Evolutionary conservation across 2,888 invertebrate genomes (phyloP).

Genomic region (Bellardia bayeri): DNA sequence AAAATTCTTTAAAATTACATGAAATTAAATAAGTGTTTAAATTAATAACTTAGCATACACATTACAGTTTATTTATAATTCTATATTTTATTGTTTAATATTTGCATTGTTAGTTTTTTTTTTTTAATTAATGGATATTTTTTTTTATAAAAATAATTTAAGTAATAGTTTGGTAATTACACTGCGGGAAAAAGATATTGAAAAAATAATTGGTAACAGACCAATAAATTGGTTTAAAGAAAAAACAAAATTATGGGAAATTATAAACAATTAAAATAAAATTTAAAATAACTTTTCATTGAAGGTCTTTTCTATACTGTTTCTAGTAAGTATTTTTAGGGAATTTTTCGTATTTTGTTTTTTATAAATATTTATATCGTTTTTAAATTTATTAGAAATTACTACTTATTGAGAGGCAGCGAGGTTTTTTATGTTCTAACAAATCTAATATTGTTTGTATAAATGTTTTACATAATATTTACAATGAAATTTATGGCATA

Average conservation of each 20-base stretch:
- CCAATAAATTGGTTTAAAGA: background rate
- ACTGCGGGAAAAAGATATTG: slow-evolving; percentile 20
- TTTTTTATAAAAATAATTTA: slow-evolving; percentile 42
- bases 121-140: background rate
- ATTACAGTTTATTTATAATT: slow-evolving; percentile 53
- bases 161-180: slow-evolving; percentile 38
- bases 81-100: slow-evolving; percentile 47
- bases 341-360: slow-evolving; percentile 21
- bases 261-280: slow-evolving; percentile 40
- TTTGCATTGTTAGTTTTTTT: slow-evolving; percentile 64
- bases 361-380: slow-evolving; percentile 50
- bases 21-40: slow-evolving; percentile 59
- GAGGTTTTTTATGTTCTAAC: slow-evolving; percentile 77
- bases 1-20: slow-evolving; percentile 39
- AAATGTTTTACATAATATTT: slow-evolving; percentile 67
- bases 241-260: slow-evolving; percentile 58
- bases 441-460: slow-evolving; percentile 54
- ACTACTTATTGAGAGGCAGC: slow-evolving; percentile 82
- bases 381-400: slow-evolving; percentile 63
- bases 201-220: background rate
- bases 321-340: background rate
- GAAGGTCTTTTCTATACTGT: slow-evolving; percentile 12
- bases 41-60: slow-evolving; percentile 63
- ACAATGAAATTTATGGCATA: slow-evolving; percentile 65
- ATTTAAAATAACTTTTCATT: slow-evolving; percentile 26